Conservation (phyloP, 2,113 vertebrate genomes). For the Phalacrocorax brasilianus region DNA sequence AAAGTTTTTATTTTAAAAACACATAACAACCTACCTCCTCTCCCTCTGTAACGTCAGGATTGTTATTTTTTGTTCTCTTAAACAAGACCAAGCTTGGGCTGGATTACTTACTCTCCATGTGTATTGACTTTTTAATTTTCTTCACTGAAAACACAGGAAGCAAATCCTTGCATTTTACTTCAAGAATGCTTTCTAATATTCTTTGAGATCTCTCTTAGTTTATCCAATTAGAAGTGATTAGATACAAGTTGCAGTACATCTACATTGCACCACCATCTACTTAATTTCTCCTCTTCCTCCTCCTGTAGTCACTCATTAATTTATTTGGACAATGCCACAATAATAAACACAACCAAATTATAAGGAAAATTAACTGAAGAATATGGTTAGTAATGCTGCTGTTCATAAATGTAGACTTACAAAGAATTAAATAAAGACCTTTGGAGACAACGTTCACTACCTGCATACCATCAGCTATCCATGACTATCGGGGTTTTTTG, state of each 20-base stretch:
- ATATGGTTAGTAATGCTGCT: background rate
- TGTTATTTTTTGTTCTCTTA: background rate
- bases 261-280: background rate
- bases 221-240: background rate
- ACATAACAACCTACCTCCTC: background rate
- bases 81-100: background rate
- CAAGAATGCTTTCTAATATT: background rate
- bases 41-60: background rate
- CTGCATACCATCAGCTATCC: background rate
- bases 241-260: background rate
- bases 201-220: background rate
- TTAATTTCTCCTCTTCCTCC: background rate
- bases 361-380: background rate
- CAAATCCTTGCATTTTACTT: background rate
- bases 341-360: background rate
- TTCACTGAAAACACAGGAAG: background rate
- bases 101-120: background rate
- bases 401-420: background rate
- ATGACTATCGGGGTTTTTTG: background rate
- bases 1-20: background rate
- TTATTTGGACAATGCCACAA: background rate
- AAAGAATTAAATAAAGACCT: background rate
- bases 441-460: background rate
- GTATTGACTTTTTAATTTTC: background rate
- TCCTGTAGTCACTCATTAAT: background rate